These are phyloP conservation scores for Heliconius melpomene DNA, from an alignment of 1,140 invertebrate species.

Conservation along the genomic window DNA sequence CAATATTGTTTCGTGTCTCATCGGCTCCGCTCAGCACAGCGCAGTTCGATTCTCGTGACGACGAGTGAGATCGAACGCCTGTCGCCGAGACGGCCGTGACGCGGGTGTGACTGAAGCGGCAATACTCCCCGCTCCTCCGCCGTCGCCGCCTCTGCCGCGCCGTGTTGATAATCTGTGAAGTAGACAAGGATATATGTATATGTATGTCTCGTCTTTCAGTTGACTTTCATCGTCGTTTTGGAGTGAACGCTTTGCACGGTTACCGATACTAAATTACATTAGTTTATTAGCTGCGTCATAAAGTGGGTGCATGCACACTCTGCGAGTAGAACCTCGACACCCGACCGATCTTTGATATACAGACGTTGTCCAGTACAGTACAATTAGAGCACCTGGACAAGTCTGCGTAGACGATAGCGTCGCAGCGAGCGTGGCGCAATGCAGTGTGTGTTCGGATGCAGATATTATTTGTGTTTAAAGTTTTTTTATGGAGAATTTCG, in stretches of 20 bases:
- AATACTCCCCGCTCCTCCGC: conserved; percentile 53
- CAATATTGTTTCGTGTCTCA: conserved; percentile 53
- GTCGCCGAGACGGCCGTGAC: conserved; percentile 52
- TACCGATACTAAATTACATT: conserved; percentile 75
- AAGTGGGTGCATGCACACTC: conserved; percentile 59
- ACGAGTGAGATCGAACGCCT: conserved; percentile 66
- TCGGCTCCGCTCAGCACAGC: conserved; percentile 58
- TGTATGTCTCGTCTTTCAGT: conserved; percentile 79
- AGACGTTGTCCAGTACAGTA: conserved; percentile 41
- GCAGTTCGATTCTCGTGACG: conserved; percentile 55
- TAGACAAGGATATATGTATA: conserved; percentile 78
- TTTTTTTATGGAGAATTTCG: conserved; percentile 55
- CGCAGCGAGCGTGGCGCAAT: conserved; percentile 75
- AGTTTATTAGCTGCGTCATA: conserved; percentile 75
- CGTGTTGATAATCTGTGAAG: conserved; percentile 78
- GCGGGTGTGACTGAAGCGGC: conserved; percentile 67
- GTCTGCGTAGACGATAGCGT: conserved; percentile 58
- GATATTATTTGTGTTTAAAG: conserved; percentile 66
- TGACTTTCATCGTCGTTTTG: conserved; percentile 80
- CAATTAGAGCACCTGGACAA: conserved; percentile 39
- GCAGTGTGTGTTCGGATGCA: conserved; percentile 77
- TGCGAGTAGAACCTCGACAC: conserved; percentile 38
- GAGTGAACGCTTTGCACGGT: conserved; percentile 77
- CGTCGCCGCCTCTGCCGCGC: conserved; percentile 53
- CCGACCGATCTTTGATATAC: conserved; percentile 34